These are phyloP conservation scores for Bombus balteatus DNA, from an alignment of 1,140 invertebrate genomes.

Conservation along the genomic window DNA sequence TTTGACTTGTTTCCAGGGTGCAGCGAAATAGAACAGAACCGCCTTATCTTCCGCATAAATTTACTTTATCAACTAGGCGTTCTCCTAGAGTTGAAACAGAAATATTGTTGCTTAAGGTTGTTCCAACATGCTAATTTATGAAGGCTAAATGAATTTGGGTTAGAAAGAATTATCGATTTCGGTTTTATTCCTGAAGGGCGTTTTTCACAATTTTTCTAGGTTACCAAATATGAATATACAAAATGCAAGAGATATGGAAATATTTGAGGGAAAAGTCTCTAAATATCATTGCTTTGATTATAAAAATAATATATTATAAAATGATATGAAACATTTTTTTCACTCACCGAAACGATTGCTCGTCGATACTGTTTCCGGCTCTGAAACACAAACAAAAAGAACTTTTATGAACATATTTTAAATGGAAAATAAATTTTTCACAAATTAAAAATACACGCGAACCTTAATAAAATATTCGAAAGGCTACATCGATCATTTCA, in stretches of 20 bases:
- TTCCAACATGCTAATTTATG: not conserved
- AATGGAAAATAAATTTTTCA: not conserved
- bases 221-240: not conserved
- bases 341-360: not conserved
- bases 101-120: not conserved
- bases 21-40: conserved; percentile 33
- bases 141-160: not conserved
- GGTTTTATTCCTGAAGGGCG: not conserved
- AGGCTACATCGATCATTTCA: not conserved
- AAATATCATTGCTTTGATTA: too few relatives aligned
- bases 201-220: not conserved
- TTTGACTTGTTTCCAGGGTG: conserved; percentile 32
- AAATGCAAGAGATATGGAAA: not conserved
- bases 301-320: too few relatives aligned
- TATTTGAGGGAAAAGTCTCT: too few relatives aligned
- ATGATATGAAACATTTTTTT: too few relatives aligned
- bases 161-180: not conserved
- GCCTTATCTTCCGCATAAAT: conserved; percentile 67
- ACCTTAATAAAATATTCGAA: not conserved
- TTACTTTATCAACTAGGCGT: conserved; percentile 62
- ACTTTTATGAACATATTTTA: not conserved
- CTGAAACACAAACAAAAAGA: conserved; percentile 11
- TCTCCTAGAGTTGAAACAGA: not conserved
- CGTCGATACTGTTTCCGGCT: not conserved
- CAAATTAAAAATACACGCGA: not conserved